phyloP scores from a whole-genome alignment of 2,888 invertebrate species.

The Zootermopsis nevadensis region DNA sequence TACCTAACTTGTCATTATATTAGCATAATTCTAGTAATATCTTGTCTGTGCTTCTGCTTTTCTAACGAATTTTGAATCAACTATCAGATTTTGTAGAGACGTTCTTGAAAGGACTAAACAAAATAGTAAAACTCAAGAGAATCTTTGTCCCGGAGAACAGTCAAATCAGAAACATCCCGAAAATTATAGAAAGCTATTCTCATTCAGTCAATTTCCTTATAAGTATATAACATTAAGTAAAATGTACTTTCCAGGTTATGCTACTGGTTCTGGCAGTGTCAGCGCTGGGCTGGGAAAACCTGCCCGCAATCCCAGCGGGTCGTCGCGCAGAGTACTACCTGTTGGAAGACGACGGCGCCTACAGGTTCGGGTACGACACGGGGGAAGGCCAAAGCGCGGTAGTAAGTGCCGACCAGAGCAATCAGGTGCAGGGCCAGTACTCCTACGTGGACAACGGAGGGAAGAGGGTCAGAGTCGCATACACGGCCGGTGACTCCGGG shows the following conservation, averaged over 20 bases:
- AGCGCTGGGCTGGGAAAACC: constrained; percentile 57
- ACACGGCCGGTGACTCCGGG: constrained; percentile 59
- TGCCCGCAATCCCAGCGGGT: constrained; percentile 58
- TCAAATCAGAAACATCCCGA: no score
- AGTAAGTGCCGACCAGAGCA: constrained; percentile 58
- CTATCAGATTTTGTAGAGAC: no score
- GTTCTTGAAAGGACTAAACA: no score
- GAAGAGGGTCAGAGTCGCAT: constrained; percentile 57
- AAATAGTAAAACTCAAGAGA: no score
- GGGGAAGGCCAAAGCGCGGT: constrained; percentile 60
- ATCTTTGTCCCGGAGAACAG: no score
- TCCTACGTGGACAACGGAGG: constrained; percentile 57
- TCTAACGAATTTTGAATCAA: no score
- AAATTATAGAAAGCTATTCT: no score
- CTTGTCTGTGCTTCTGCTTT: no score
- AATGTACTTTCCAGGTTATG: not conserved
- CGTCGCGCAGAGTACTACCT: constrained; percentile 61
- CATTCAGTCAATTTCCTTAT: no score
- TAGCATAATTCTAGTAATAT: no score
- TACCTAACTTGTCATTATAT: no score
- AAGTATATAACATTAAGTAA: not conserved
- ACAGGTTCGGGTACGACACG: constrained; percentile 61
- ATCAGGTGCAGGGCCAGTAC: constrained; percentile 59
- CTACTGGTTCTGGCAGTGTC: not conserved
- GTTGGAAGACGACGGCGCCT: constrained; percentile 61